phyloP scores from a whole-genome alignment of 2,113 vertebrate genomes.

The Theristicus caerulescens region DNA sequence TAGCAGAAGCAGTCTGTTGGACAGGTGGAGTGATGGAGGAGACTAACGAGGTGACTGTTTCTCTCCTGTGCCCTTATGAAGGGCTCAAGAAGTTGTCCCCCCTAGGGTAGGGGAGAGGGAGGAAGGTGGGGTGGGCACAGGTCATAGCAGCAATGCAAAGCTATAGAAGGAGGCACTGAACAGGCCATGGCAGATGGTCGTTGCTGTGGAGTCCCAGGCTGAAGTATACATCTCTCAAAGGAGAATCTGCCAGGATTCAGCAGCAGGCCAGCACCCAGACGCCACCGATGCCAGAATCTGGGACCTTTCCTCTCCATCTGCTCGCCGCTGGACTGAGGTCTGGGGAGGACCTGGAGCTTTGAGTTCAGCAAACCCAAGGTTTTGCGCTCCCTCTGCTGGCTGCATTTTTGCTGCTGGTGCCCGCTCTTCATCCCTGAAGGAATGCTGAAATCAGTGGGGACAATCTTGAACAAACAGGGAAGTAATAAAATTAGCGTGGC shows the following conservation, averaged over 20 bases:
- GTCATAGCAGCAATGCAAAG: background rate
- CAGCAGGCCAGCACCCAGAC: background rate
- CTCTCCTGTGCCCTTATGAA: background rate
- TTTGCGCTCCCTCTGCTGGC: constrained; percentile 56
- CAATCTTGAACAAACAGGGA: constrained; percentile 14
- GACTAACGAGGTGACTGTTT: background rate
- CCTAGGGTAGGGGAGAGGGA: accelerated
- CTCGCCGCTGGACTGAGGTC: background rate
- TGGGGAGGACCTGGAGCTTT: background rate
- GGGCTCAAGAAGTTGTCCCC: background rate
- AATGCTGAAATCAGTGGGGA: background rate
- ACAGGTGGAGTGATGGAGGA: background rate
- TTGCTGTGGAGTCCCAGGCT: background rate
- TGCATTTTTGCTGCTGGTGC: background rate
- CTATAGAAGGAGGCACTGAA: background rate
- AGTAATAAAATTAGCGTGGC: background rate
- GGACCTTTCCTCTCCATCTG: background rate
- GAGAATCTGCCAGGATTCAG: background rate
- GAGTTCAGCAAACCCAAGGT: background rate
- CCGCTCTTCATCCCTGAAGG: background rate
- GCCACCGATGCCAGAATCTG: background rate
- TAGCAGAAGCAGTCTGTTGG: background rate
- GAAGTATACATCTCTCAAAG: background rate
- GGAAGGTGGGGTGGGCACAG: background rate
- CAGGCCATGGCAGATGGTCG: background rate